Evolutionary conservation across 2,113 vertebrate species (phyloP), one percentile per base, ranked within the genome.

Genomic region (Paraplagusia blochii): DNA sequence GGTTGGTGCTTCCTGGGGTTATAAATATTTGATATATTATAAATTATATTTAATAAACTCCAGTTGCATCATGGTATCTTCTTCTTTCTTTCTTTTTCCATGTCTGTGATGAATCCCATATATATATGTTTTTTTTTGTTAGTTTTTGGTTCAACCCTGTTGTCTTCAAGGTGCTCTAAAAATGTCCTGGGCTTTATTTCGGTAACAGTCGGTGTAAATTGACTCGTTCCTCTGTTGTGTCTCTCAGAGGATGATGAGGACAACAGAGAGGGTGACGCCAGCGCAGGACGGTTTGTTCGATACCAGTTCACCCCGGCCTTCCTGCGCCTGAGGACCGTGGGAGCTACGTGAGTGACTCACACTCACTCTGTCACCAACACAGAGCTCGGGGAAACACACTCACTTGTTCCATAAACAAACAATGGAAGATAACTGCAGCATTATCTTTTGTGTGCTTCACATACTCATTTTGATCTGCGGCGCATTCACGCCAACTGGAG

Each of bases 301-400:
- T 98, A 98, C 80, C 95, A 97, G 85, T 98, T 98, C 90, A 98
- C 95, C 9, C 90, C 94, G 0, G 93, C 94, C 0, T 98, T 98
- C 73, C 91, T 98, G 44, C 89, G 90, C 0, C 91, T 98, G 45
- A 90, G 93, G 46, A 97, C 92, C 0, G 93, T 97, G 10, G 95
- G 95, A 51, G 95, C 95, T 59, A 97, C 94, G 95, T 97, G 85
- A 94, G 95, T 94, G 58, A 72, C 78, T 70, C 53, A 74, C 50
- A 33, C 52, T 13, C 5, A 19, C 52, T 13, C 5, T 16, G 5
- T 58, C 38, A 22, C 45, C 52, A 5, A 44, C 43, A 44, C 75
- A 70, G 45, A 62, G 56, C 63, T 54, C 10, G 17, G 42, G 19
- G 38, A 39, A 52, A 36, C 58, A 48, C 48, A 53, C 47, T 57